Base-by-base conservation (phyloP, 2,113 vertebrate species). In the Nansenia antarctica region DNA sequence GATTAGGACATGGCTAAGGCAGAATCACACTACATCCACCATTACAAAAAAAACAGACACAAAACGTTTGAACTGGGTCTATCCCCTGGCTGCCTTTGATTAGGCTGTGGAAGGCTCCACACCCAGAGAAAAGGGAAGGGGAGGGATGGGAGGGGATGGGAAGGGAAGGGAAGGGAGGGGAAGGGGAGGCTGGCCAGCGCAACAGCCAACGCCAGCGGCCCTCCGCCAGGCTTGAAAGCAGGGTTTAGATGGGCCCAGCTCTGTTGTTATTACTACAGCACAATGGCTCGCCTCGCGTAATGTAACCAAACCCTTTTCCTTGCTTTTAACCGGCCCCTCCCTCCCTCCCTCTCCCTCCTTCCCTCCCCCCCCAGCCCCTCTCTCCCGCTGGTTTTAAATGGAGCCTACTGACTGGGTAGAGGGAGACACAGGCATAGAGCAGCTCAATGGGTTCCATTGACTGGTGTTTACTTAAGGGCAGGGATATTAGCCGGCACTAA, bases 281-380 rank as follows among this genome's bases (percentile, higher is more conserved):
- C 88, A 88, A 88, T 86, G 76, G 81, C 83, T 85, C 80, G 63
- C 60, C 77, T 73, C 58, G 15, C 70, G 67, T 73, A 85, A 81
- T 81, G 82, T 77, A 88, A 80, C 82, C 84, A 83, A 86, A 83
- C 85, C 86, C 76, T 85, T 83, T 88, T 78, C 83, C 81, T 77
- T 66, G 76, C 81, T 86, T 87, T 82, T 74, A 84, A 76, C 27
- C 53, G 62, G 61, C 68, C 76, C 71, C 65, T 69, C 73, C 74
- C 76, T 45, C 59, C 32, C 72, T 64, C 47, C 31, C 64, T 31
- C 45, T 62, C 32, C 26, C 61, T 24, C 61, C 22, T n/a, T 37
- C n/a, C n/a, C n/a, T 8, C 32, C 74, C 72, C 70, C 57, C 61
- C 35, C 60, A 69, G 54, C 39, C 24, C 59, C 63, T 31, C 63